phyloP scores from a whole-genome alignment of 2,113 vertebrate genomes.

The Melanerpes formicivorus region DNA sequence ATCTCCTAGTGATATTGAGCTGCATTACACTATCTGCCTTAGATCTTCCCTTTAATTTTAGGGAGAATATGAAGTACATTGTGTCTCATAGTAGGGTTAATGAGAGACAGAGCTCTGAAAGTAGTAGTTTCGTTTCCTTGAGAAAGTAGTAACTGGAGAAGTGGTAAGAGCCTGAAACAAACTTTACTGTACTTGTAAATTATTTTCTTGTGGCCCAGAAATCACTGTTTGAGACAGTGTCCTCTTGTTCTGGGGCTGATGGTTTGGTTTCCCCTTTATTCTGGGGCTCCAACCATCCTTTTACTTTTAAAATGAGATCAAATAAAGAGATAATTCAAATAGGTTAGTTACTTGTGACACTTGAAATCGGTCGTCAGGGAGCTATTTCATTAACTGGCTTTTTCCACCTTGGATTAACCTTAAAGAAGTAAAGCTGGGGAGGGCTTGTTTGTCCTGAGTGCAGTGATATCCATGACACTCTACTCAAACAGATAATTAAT shows the following conservation, averaged over 20 bases:
- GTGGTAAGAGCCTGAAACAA: background rate
- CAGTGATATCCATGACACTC: background rate
- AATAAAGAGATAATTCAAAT: background rate
- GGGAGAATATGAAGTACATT: slow-evolving; percentile 13
- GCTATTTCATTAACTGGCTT: background rate
- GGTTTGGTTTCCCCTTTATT: background rate
- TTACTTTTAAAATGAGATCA: background rate
- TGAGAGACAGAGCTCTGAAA: slow-evolving; percentile 20
- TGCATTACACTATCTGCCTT: background rate
- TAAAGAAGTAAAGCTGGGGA: background rate
- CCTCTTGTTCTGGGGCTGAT: background rate
- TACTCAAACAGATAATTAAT: background rate
- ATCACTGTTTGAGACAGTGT: background rate
- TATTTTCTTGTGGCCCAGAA: background rate
- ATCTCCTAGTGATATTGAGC: slow-evolving; percentile 28
- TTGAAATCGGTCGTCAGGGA: background rate
- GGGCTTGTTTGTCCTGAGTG: background rate
- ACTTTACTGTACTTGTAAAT: background rate
- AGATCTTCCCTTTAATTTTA: slow-evolving; percentile 40
- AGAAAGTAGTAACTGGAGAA: background rate
- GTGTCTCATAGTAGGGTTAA: background rate
- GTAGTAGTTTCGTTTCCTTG: background rate
- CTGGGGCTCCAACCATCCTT: background rate
- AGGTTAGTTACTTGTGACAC: background rate
- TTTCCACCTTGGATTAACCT: background rate